Conservation (phyloP, 2,797 vertebrate species). For the Argya squamiceps region DNA sequence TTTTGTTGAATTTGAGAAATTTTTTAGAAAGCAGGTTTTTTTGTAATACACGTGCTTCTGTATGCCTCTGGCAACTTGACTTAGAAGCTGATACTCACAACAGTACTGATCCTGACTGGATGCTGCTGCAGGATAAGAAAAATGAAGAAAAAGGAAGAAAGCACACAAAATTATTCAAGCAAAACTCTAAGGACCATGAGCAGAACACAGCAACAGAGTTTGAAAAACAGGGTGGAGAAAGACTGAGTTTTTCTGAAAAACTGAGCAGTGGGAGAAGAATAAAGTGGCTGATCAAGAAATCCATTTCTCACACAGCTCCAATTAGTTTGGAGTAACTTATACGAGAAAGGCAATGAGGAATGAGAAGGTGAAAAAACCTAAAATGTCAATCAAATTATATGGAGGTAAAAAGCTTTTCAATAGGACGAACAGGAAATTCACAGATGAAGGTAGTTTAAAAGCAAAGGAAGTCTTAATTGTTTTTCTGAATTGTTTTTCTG, state of each 20-base stretch:
- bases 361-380: fast-evolving
- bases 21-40: not conserved
- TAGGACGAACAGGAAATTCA: not conserved
- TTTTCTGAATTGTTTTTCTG: not conserved
- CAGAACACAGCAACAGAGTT: not conserved
- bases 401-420: not conserved
- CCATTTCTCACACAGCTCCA: not conserved
- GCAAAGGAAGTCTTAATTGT: not conserved
- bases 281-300: not conserved
- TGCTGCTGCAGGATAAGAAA: not conserved
- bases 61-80: not conserved
- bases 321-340: not conserved
- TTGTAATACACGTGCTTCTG: not conserved
- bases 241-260: not conserved
- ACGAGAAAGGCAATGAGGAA: not conserved
- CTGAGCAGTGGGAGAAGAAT: not conserved
- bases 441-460: not conserved
- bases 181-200: not conserved
- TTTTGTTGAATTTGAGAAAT: not conserved
- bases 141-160: not conserved
- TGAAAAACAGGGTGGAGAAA: not conserved
- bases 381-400: not conserved
- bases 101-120: fast-evolving
- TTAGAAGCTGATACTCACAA: not conserved
- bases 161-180: not conserved